These are phyloP conservation scores for Drosophila littoralis DNA, from an alignment of 1,140 invertebrate species.

Conservation along the genomic window DNA sequence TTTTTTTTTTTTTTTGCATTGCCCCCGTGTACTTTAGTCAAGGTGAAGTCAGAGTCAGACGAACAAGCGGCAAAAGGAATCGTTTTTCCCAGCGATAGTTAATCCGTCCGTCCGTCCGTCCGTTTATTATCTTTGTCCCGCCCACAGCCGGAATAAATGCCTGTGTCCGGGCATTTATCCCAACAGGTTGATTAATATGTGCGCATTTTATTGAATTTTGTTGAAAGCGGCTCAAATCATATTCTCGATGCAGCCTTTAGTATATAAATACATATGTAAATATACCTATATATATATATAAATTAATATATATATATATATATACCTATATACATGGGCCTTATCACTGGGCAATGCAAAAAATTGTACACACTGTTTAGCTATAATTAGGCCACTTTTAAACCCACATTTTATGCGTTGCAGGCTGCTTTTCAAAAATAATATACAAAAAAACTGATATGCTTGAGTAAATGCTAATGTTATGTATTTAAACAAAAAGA, in stretches of 20 bases:
- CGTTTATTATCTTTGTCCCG: background rate
- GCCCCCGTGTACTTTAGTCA: constrained; percentile 74
- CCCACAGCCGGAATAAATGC: background rate
- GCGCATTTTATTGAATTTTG: background rate
- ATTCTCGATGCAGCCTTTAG: background rate
- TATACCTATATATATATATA: constrained; percentile 1
- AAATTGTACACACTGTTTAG: constrained; percentile 13
- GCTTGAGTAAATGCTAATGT: constrained; percentile 49
- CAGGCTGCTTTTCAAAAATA: constrained; percentile 18
- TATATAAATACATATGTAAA: background rate
- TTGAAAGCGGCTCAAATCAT: background rate
- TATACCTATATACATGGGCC: background rate
- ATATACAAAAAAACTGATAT: constrained; percentile 14
- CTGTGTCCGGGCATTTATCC: background rate
- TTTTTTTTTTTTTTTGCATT: constrained; percentile 38
- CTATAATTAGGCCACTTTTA: background rate
- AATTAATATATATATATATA: background rate
- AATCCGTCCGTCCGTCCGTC: too few species aligned
- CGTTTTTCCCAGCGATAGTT: constrained; percentile 20
- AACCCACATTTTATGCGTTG: constrained; percentile 48
- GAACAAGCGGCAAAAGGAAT: constrained; percentile 47
- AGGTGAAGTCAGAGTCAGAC: constrained; percentile 79
- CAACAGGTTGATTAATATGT: background rate
- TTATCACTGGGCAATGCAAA: constrained; percentile 36
- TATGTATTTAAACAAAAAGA: constrained; percentile 58